Base-by-base conservation (phyloP, 2,113 vertebrate species). In the Oncorhynchus masou region DNA sequence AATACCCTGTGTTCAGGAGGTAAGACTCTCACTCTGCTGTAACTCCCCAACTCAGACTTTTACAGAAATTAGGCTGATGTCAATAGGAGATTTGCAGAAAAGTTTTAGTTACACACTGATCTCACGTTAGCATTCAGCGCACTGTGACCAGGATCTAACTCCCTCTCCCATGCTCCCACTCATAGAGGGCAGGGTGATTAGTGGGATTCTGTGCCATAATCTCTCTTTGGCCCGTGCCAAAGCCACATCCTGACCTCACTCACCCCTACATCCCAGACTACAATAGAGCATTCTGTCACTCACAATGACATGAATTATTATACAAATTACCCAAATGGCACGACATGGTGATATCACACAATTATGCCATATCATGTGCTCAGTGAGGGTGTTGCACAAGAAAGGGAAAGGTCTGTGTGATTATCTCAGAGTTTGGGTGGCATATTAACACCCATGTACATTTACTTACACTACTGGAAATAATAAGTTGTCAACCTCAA, bases 1-100 rank as follows among this genome's bases (percentile, higher is more conserved):
- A 97, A 94, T 20, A 80, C 92, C 1, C 91, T 98, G 22, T 99
- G 98, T 85, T 97, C 96, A 0, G 96, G 97, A 91, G 97, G 97
- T 98, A 83, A 90, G 88, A 79, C 9, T 20, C 39, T 31, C 54
- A 75, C 15, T 65, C 16, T 68, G 48, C 60, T 57, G 60, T n/a
- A 1, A 3, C n/a, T 70, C 31, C 20, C 20, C 4, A 64, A 64
- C 60, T 45, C 39, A 11, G 9, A 45, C 8, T 45, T 2, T 45
- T 2, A 45, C 39, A 45, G 8, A 45, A 11, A 45, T 45, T 45
- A 45, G 9, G 9, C 39, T 11, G 39, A 45, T 45, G 39, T 45
- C 39, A 45, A 45, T 45, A 45, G 39, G 39, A 45, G 39, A 11
- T 45, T 39, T 8, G 34, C 34, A 39, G 34, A 39, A 57, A 5